Evolutionary conservation across 2,888 invertebrate species (phyloP).

Genomic region (Drosophila fungiperda): DNA sequence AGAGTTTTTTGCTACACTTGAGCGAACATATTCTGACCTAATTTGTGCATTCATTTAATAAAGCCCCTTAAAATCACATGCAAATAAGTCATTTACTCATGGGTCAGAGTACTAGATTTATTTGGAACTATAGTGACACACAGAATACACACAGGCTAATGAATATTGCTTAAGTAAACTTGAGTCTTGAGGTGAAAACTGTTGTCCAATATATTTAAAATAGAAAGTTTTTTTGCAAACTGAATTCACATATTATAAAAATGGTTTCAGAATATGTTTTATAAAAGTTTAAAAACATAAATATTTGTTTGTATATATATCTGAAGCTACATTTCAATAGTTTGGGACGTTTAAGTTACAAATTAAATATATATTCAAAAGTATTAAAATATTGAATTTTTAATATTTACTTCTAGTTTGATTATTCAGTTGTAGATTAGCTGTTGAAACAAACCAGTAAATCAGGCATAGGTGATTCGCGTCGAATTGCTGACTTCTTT

Average conservation of each 20-base stretch:
- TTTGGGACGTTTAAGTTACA: not conserved
- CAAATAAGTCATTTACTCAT: slow-evolving; percentile 2
- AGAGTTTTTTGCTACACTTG: slow-evolving; percentile 80
- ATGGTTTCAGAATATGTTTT: not conserved
- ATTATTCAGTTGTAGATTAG: not conserved
- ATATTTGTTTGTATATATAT: not conserved
- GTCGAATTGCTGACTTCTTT: not conserved
- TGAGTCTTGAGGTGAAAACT: not conserved
- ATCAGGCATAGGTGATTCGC: not conserved
- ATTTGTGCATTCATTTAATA: slow-evolving; percentile 37
- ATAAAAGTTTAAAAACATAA: not conserved
- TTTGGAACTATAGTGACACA: not conserved
- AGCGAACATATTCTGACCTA: slow-evolving; percentile 55
- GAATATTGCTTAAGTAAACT: not conserved
- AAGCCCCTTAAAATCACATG: slow-evolving; percentile 24
- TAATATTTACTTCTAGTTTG: not conserved
- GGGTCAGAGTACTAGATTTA: not conserved
- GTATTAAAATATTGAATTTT: not conserved
- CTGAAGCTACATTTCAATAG: not conserved
- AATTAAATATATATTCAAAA: not conserved
- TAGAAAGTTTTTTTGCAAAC: not conserved
- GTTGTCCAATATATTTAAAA: not conserved
- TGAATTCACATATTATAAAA: not conserved
- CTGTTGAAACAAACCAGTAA: not conserved
- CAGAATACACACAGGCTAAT: not conserved